Evolutionary conservation across 2,888 invertebrate species (phyloP), one percentile per base, ranked within the genome.

Genomic region (Ormyrus nitidulus): DNA sequence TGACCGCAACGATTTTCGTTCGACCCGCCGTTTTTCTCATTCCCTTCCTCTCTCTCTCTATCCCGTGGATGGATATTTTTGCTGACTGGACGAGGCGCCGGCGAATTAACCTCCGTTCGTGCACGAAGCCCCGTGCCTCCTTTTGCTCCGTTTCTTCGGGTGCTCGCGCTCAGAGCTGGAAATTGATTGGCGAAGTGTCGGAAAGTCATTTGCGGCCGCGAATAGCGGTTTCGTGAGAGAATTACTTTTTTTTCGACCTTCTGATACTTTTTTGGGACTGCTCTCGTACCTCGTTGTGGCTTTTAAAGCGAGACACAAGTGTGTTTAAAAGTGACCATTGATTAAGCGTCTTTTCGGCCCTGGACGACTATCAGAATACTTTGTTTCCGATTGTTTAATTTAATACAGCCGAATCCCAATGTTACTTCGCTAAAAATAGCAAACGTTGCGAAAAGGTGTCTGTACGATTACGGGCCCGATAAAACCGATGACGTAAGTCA

Each of bases 41-140:
- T 56, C 11, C 56, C n/a, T n/a, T n/a, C 56, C 19, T 62, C 64
- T 46, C 74, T 66, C 66, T 65, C 8, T 6, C 75, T 68, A 49
- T 65, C 49, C 48, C 51, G 11, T 5, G 10, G 72, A 58, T 58
- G 82, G 74, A 81, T 81, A 80, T 79, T 83, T 84, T 82, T 9
- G 70, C 53, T 77, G 82, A 83, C 83, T 83, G 83, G 73, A 69
- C 77, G 69, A 78, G 82, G 81, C 83, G 80, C 81, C 79, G 81
- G 64, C 58, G 74, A 80, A 74, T 82, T 69, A 72, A 77, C 78
- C 59, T 79, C 73, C 81, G 81, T 81, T 76, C 74, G 62, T 62
- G 61, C 13, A 49, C 58, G 46, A 48, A 58, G 72, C 19, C 53
- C 10, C 34, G 13, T 19, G 53, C 34, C 5, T 66, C 61, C 19